phyloP scores from a whole-genome alignment of 1,140 invertebrate genomes.

The Drosophila ogumai region DNA sequence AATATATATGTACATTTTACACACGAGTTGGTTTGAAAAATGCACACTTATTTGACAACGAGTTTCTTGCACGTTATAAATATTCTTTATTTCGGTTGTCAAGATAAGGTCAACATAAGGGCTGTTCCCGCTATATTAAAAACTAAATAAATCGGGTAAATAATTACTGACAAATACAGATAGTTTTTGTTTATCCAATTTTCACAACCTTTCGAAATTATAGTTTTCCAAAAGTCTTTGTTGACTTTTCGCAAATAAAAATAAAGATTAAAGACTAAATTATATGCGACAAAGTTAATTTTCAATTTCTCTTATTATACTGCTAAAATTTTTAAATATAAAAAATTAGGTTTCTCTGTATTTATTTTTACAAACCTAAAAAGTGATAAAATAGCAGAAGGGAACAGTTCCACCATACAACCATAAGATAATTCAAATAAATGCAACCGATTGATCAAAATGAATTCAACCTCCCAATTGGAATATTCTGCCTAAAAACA shows the following conservation, averaged over 20 bases:
- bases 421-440: background rate
- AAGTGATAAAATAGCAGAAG: background rate
- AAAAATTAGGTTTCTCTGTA: background rate
- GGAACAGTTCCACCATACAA: conserved; percentile 23
- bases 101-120: conserved; percentile 13
- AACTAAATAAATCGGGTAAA: no score
- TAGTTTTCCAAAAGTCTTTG: background rate
- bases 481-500: conserved; percentile 24
- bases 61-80: conserved; percentile 76
- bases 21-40: conserved; percentile 76
- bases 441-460: conserved; percentile 35
- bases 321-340: background rate
- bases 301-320: background rate
- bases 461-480: conserved; percentile 26
- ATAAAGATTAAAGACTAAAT: background rate
- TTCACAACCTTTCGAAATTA: no score
- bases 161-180: no score
- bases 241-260: background rate
- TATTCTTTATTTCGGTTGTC: conserved; percentile 54
- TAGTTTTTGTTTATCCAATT: no score
- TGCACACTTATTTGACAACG: conserved; percentile 80
- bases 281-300: no score
- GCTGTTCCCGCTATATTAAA: conserved; percentile 21
- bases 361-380: no score
- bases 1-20: conserved; percentile 46